phyloP scores from a whole-genome alignment of 2,113 vertebrate genomes.

The Meleagris gallopavo region DNA sequence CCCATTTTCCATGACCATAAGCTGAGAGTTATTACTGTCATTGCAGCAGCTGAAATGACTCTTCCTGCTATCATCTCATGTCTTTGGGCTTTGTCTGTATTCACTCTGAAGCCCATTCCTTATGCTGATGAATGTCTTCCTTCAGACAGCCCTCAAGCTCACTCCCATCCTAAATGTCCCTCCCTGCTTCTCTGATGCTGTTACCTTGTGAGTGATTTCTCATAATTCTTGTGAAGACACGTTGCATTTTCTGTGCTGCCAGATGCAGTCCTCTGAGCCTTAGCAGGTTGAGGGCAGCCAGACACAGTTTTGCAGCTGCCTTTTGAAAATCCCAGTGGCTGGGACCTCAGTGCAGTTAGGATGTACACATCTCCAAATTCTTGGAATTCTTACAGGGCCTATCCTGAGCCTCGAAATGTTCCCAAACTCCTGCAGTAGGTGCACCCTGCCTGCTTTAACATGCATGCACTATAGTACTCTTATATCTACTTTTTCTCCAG shows the following conservation, averaged over 20 bases:
- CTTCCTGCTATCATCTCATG: background rate
- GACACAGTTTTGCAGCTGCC: conserved; percentile 40
- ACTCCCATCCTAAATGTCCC: background rate
- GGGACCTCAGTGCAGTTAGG: background rate
- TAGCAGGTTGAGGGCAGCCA: conserved; percentile 43
- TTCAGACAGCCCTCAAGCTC: background rate
- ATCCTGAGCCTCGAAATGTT: background rate
- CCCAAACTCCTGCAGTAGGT: background rate
- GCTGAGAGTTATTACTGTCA: background rate
- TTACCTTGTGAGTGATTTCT: conserved; percentile 22
- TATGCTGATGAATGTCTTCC: background rate
- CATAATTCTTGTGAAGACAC: background rate
- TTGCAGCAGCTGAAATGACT: background rate
- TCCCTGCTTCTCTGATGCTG: background rate
- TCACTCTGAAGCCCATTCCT: background rate
- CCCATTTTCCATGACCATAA: background rate
- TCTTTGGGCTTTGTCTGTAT: background rate
- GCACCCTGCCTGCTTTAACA: background rate
- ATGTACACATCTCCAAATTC: background rate
- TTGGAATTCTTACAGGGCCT: background rate
- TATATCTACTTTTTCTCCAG: background rate
- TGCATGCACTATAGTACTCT: background rate
- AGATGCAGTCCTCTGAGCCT: background rate
- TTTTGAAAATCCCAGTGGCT: conserved; percentile 9
- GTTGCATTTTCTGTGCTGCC: background rate